These are phyloP conservation scores for Pampus argenteus DNA, from an alignment of 2,797 vertebrate genomes.

Conservation along the genomic window DNA sequence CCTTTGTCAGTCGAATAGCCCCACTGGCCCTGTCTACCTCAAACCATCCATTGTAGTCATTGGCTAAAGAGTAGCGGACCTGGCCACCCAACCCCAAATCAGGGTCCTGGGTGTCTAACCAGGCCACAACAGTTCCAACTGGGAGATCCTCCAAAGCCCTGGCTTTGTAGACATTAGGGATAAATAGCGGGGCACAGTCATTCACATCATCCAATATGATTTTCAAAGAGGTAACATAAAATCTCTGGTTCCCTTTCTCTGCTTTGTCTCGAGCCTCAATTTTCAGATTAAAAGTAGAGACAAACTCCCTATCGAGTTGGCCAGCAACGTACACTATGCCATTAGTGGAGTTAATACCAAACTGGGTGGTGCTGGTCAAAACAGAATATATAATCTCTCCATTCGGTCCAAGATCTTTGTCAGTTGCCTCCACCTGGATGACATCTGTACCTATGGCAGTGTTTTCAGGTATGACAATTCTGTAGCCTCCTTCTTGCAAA, in stretches of 20 bases:
- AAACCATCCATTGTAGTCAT: slow-evolving; percentile 93
- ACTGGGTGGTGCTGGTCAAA: slow-evolving; percentile 91
- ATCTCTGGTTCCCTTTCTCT: slow-evolving; percentile 88
- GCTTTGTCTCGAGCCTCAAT: slow-evolving; percentile 95
- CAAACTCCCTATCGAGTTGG: slow-evolving; percentile 92
- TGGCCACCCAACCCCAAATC: slow-evolving; percentile 94
- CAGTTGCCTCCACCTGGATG: slow-evolving; percentile 95
- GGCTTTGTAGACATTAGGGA: slow-evolving; percentile 91
- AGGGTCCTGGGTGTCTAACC: slow-evolving; percentile 96
- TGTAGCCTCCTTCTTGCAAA: slow-evolving; percentile 90
- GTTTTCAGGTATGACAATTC: slow-evolving; percentile 92
- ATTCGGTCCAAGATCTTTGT: slow-evolving; percentile 93
- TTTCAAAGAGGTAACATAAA: slow-evolving; percentile 88
- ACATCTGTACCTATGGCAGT: slow-evolving; percentile 92
- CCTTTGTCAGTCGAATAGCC: slow-evolving; percentile 92
- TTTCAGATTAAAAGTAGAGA: slow-evolving; percentile 90
- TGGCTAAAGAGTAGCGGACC: slow-evolving; percentile 92
- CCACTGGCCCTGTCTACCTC: slow-evolving; percentile 94
- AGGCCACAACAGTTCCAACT: slow-evolving; percentile 93
- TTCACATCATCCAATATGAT: slow-evolving; percentile 94
- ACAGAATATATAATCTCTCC: slow-evolving; percentile 92
- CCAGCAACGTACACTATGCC: slow-evolving; percentile 94
- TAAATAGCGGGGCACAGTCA: slow-evolving; percentile 94
- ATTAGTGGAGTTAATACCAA: slow-evolving; percentile 92
- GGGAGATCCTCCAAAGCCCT: slow-evolving; percentile 96